Evolutionary conservation across 1,140 invertebrate genomes (phyloP).

Genomic region (Anthonomus grandis): DNA sequence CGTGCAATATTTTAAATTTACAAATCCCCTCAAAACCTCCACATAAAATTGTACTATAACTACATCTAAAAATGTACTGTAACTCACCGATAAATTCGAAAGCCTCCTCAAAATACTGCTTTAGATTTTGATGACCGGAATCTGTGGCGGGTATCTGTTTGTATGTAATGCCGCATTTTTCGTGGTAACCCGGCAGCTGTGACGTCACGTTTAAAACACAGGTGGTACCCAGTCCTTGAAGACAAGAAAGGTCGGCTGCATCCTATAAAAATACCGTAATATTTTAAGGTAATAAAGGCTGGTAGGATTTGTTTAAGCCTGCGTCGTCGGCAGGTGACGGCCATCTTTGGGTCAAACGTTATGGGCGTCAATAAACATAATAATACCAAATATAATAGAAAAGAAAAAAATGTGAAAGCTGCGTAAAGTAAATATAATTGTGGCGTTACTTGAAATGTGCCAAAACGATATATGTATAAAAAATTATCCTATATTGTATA

Average conservation of each 20-base stretch:
- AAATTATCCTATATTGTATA: too few relatives aligned
- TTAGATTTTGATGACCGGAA: conserved; percentile 83
- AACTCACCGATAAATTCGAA: conserved; percentile 87
- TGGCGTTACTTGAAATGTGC: too few relatives aligned
- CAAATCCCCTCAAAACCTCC: too few relatives aligned
- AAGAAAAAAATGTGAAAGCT: not conserved
- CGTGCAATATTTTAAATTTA: too few relatives aligned
- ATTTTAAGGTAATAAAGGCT: too few relatives aligned
- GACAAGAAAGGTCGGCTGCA: conserved; percentile 68
- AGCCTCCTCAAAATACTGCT: conserved; percentile 89
- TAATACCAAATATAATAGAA: not conserved
- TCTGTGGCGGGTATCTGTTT: conserved; percentile 81
- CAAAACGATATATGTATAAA: too few relatives aligned
- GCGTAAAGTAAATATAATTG: too few relatives aligned
- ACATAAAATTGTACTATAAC: too few relatives aligned
- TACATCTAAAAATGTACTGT: not conserved
- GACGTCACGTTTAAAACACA: conserved; percentile 83
- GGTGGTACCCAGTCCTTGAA: conserved; percentile 64
- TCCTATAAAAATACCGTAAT: conserved; percentile 53
- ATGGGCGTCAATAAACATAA: too few relatives aligned
- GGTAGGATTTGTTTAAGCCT: too few relatives aligned
- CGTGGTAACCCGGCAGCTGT: conserved; percentile 69
- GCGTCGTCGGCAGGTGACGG: too few relatives aligned
- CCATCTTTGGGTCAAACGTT: too few relatives aligned
- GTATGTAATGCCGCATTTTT: conserved; percentile 70